Evolutionary conservation across 1,140 invertebrate species (phyloP), one percentile per base, ranked within the genome.

Genomic region (Cydia fagiglandana): DNA sequence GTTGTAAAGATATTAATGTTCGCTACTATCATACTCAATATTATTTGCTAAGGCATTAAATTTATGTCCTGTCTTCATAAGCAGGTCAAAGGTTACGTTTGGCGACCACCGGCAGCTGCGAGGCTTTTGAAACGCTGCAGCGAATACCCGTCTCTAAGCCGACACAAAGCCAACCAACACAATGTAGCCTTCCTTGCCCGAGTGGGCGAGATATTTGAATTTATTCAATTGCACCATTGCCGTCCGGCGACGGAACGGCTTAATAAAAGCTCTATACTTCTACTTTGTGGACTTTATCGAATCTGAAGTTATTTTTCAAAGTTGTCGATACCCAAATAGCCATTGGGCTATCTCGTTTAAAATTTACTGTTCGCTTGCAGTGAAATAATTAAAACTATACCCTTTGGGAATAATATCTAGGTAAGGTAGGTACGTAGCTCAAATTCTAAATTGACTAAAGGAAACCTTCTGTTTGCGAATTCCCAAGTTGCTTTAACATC

Each of bases 121-220:
- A 70, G 66, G 34, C n/a, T 70, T 70, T 70, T 41, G 30, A 45
- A 70, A 70, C 34, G 38, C 28, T n/a, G 64, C 64, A 34, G 15
- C 17, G 66, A 30, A 68, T 68, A n/a, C 30, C 24, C 15, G 10
- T 70, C 66, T 68, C 28, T n/a, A 70, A 70, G 30, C 34, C 15
- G 30, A 38, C 66, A 17, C 3, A 17, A 38, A 70, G 66, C 66
- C 17, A 70, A 5, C 13, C n/a, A 41, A 70, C 30, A 70, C n/a
- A 70, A 70, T 70, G 30, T 17, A 70, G 66, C 30, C 66, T 70
- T 70, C 34, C 17, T 17, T 10, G 66, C 30, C 34, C 10, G 66
- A 38, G 66, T 70, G 66, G 66, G 66, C 66, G 66, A 38, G n/a
- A 70, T 17, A 38, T 20, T 17, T 70, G 34, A 70, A 70, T 70